Percentiles rank a stretch among this genome's conserved stretches.
Evolutionary conservation across 1,140 invertebrate genomes (phyloP).

Genomic region (Scaptomyza pallida): DNA sequence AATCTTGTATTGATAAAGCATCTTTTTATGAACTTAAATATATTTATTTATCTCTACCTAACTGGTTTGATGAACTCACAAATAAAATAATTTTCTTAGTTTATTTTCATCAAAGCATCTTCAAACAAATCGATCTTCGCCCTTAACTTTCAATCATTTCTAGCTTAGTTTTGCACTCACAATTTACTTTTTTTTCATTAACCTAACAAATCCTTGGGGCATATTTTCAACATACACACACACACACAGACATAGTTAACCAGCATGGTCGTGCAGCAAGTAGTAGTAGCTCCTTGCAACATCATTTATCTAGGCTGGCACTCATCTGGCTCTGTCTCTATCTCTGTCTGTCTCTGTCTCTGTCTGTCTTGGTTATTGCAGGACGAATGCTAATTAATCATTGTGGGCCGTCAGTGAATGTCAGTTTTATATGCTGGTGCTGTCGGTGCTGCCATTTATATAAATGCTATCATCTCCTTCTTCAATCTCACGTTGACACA

Average conservation of each 20-base stretch:
- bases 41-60: too few species aligned
- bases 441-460: slow-evolving; percentile 77
- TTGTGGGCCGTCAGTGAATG: slow-evolving; percentile 70
- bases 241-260: slow-evolving; percentile 10
- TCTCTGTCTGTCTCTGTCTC: neutral
- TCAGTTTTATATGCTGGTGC: slow-evolving; percentile 81
- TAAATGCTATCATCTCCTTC: slow-evolving; percentile 43
- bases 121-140: neutral
- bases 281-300: neutral
- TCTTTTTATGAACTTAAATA: too few species aligned
- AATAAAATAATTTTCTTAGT: too few species aligned
- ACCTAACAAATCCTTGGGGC: slow-evolving; percentile 33
- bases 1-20: too few species aligned
- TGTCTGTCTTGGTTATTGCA: neutral
- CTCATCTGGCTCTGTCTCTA: neutral
- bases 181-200: slow-evolving; percentile 19
- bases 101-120: too few species aligned
- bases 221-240: slow-evolving; percentile 31
- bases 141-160: neutral
- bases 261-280: neutral
- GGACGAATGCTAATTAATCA: slow-evolving; percentile 64
- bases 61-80: too few species aligned
- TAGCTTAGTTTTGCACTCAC: neutral
- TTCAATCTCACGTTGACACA: slow-evolving; percentile 53
- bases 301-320: slow-evolving; percentile 43